Base-by-base conservation (phyloP, 2,797 vertebrate genomes). In the Sus cebifrons region DNA sequence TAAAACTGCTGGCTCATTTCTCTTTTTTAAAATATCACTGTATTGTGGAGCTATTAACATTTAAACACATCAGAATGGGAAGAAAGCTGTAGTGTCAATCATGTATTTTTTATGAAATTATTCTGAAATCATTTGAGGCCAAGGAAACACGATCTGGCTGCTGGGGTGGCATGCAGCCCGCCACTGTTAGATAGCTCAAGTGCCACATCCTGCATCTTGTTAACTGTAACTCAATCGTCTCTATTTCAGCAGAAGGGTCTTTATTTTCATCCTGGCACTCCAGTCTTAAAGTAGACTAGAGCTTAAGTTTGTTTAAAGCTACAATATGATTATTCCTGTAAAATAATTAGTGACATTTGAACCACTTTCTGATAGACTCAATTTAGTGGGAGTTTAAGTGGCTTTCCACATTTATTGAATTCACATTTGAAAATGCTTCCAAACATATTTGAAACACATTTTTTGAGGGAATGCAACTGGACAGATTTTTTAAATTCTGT, bases 81-180 rank as follows among this genome's bases (percentile, higher is more conserved):
- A 92, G 81, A 97, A 97, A 83, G 91, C 91, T 89, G 54, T 40
- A 6, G 65, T 97, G 83, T 96, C 97, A 98, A 67, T 98, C 98
- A 97, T 92, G 94, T 96, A 95, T 94, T 93, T 98, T 98, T 98
- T 96, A 97, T 98, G 90, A 97, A 98, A 98, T 97, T 79, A 96
- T 97, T 96, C 97, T 97, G 96, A 89, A 98, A 97, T 96, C 60
- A 70, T 44, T 83, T 86, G 97, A 96, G 5, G 1, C 86, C 97
- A 94, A 92, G 96, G 98, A 95, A 86, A 70, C 89, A 75, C 85
- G 94, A 98, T 97, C 97, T 97, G 86, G 96, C 87, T 96, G 82
- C 94, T 97, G 94, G 96, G 79, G 95, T 94, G 98, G 96, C 98
- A 97, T 96, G 92, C 94, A 97, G 96, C 49, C 86, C 54, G n/a